Evolutionary conservation across 2,113 vertebrate species (phyloP).

Genomic region (Cairina moschata): DNA sequence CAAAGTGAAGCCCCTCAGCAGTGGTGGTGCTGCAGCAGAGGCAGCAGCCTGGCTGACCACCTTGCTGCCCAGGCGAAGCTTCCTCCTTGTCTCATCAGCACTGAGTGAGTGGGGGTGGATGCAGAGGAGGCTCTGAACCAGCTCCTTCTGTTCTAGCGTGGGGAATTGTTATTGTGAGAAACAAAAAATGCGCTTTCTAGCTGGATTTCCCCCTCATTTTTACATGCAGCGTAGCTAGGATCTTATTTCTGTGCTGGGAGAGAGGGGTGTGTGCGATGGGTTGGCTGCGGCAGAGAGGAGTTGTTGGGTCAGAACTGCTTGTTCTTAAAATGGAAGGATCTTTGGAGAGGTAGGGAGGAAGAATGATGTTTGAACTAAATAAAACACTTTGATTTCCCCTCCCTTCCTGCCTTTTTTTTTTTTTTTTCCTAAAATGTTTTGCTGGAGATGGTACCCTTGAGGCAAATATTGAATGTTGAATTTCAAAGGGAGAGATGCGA

Average conservation of each 20-base stretch:
- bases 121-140: not conserved
- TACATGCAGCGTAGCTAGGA: not conserved
- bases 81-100: not conserved
- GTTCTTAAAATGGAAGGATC: not conserved
- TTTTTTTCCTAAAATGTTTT: not conserved
- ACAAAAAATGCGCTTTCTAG: not conserved
- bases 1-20: not conserved
- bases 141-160: not conserved
- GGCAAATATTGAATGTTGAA: not conserved
- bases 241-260: not conserved
- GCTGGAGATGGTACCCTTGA: not conserved
- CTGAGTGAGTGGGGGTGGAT: not conserved
- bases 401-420: not conserved
- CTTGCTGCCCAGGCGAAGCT: not conserved
- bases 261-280: not conserved
- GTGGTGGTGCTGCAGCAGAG: not conserved
- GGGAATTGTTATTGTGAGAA: not conserved
- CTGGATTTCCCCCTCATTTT: not conserved
- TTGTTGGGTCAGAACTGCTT: not conserved
- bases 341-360: not conserved
- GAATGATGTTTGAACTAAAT: not conserved
- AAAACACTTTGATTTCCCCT: not conserved
- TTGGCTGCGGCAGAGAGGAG: not conserved
- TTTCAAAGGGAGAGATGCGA: not conserved
- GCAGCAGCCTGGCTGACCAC: not conserved